Evolutionary conservation across 1,140 invertebrate species (phyloP), one percentile per base, ranked within the genome.

Genomic region (Holcopasites calliopsidis): DNA sequence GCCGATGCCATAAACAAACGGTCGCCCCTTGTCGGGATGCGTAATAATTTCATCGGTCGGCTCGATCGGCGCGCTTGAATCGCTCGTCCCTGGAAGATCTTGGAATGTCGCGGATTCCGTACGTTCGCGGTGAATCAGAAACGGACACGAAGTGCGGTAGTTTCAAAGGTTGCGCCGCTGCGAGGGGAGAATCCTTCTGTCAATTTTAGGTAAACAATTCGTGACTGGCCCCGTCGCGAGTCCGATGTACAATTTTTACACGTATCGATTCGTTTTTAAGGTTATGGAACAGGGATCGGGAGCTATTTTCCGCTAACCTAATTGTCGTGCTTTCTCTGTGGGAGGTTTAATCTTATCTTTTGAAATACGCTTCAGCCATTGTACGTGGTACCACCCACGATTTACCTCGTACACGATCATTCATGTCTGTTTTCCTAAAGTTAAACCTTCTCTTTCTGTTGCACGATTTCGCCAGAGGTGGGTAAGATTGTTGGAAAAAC

Each of bases 271-370:
- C 10, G 16, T 23, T 4, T 16, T 40, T 23, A 18, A 0, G 8
- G 31, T 13, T 8, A 8, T 13, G 40, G 13, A 44, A 28, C 18
- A 10, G n/a, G 26, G 31, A 69, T 23, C 4, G 49, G 23, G 10
- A 75, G 50, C 55, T 69, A 23, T 49, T 57, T 66, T 74, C 42
- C n/a, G 11, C 40, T 74, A 74, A 74, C 71, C 71, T 74, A 74
- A 47, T 57, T 57, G 21, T 35, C 33, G 26, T 11, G 3, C 47
- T 47, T 42, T 21, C 61, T 44, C 21, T 55, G 38, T 74, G 28
- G 71, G 71, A 65, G 28, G 47, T 66, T 38, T 74, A 66, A 74
- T 74, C 71, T 74, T 74, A 74, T 74, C 71, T 74, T 44, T 28
- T 50, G 26, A 47, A 57, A 64, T 64, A 31, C 38, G 21, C 50